Base-by-base conservation (phyloP, 2,888 invertebrate species). In the Cylloceria caligata region DNA sequence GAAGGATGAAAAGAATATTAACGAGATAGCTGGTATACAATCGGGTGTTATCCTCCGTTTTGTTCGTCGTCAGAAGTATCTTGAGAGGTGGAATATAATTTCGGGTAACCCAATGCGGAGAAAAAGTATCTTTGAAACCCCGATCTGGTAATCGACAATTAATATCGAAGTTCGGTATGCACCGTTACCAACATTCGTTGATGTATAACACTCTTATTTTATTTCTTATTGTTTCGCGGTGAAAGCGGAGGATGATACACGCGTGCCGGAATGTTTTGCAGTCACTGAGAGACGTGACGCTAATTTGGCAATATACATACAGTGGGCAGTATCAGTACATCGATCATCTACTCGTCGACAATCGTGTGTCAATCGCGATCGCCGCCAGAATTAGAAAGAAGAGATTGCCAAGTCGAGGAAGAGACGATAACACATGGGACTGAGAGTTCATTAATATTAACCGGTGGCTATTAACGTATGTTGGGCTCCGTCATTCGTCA, bases 21-120 rank as follows among this genome's bases (percentile, higher is more conserved):
- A 73, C 67, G 73, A 68, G 79, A 62, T 60, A 60, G 36, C 36
- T 4, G 21, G 45, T 27, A 62, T 62, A 49, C 62, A 49, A 68
- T n/a, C 52, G n/a, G 47, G 16, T 78, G 27, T 83, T 74, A 76
- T 75, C 77, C 80, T 19, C 27, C 71, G 36, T 78, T 65, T 78
- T 47, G 77, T 74, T 68, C 60, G 78, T 77, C 74, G 72, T 80
- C 77, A 80, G 75, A 62, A 65, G 34, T 21, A 9, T 69, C 16
- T 36, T 36, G 55, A 79, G 74, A 80, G 68, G 49, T 55, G 64
- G 49, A 75, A 80, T 71, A 47, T 39, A 83, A 68, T 64, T 71
- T 49, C 19, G 36, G 34, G 39, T 11, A 47, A 13, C 7, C n/a
- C 47, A 39, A 36, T 57, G 47, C 21, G 47, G 55, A 75, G 67